Evolutionary conservation across 64 coral and sea anemone genomes (phyloP).

Genomic region (Actinia tenebrosa): DNA sequence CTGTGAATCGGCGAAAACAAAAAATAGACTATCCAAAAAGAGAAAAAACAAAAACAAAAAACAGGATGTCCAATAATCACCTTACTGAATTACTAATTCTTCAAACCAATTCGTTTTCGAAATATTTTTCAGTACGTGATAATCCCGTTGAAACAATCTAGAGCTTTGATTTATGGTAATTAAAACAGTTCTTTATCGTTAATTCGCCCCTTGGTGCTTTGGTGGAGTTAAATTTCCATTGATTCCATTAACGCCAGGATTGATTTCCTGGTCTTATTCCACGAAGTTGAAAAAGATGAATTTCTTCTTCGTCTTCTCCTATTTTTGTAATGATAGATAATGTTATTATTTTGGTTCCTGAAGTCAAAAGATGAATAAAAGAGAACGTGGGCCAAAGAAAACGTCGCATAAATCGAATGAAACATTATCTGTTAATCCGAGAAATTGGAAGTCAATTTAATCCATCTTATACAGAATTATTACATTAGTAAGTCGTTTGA

Average conservation of each 20-base stretch:
- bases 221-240: background rate
- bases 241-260: background rate
- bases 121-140: background rate
- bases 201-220: background rate
- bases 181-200: background rate
- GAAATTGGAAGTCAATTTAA: background rate
- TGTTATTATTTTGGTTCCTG: background rate
- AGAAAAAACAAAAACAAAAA: too few relatives aligned
- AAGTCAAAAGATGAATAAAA: background rate
- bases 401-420: background rate
- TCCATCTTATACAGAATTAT: background rate
- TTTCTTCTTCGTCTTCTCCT: background rate
- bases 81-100: too few relatives aligned
- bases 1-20: too few relatives aligned
- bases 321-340: background rate
- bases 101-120: background rate
- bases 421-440: slow-evolving; percentile 3
- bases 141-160: background rate
- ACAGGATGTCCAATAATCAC: too few relatives aligned
- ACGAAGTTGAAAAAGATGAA: background rate
- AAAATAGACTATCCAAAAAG: too few relatives aligned
- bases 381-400: background rate
- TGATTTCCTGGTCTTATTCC: background rate
- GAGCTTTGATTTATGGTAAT: background rate
- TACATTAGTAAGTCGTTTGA: background rate